Evolutionary conservation across 2,113 vertebrate species (phyloP), one percentile per base, ranked within the genome.

Genomic region (Protobothrops mucrosquamatus): DNA sequence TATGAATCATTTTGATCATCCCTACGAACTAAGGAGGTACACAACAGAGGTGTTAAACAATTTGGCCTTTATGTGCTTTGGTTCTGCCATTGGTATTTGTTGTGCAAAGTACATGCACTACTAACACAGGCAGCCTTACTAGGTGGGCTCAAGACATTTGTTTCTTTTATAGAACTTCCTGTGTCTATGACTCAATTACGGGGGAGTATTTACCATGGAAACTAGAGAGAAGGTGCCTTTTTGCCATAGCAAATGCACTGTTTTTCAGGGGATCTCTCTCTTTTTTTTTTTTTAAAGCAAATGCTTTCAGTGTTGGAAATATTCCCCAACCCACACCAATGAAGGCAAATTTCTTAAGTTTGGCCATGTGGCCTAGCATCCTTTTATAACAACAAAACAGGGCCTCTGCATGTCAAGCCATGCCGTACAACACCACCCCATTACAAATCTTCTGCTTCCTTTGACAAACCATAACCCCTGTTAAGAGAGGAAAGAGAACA

Each of bases 131-230:
- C 92, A 94, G 90, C 90, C 91, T 94, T 93, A 54, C 46, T 92
- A 94, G 91, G 88, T 56, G 55, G 0, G 0, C 56, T 11, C 14
- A 6, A 0, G 24, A 7, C 0, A 91, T 92, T 54, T 29, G 29
- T 90, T 26, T 10, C 18, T 22, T 96, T 95, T 95, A 88, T 89
- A 92, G 94, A 94, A 94, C 46, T 88, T 4, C 51, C 91, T 93
- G 1, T 5, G 12, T 93, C 93, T 93, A 91, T 94, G 93, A 94
- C 14, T 95, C 85, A 81, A 3, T 15, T 87, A 55, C 7, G 95
- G 91, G 91, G 95, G 94, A 96, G 94, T 93, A 88, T 85, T 95
- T 85, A 69, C 97, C 96, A 95, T 94, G 96, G 96, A 96, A 95
- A 94, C 95, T 22, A 88, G 90, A 92, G 64, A 93, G 93, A 93